A percentile compares a stretch with the other conserved stretches of the same genome.
phyloP scores from a whole-genome alignment of 2,888 invertebrate species.

The Sipunculus nudus region DNA sequence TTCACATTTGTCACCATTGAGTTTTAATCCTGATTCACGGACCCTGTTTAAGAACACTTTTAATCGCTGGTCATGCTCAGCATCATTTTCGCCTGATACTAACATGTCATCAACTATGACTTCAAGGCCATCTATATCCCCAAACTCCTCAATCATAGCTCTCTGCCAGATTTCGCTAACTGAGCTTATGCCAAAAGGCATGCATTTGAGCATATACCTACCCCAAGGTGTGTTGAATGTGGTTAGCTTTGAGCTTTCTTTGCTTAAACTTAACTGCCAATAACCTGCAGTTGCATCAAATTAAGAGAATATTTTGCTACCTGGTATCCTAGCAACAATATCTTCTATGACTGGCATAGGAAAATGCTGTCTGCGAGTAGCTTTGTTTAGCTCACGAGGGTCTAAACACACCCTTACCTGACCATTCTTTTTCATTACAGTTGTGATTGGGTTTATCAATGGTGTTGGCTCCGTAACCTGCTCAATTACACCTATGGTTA shows the following conservation, averaged over 20 bases:
- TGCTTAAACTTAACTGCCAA: no score
- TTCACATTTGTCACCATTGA: not conserved
- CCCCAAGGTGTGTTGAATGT: not conserved
- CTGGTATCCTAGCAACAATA: not conserved
- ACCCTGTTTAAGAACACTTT: no score
- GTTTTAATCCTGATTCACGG: no score
- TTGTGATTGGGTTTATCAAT: no score
- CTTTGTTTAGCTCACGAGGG: constrained; percentile 7
- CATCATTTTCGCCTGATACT: not conserved
- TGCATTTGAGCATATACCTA: not conserved
- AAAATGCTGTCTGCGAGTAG: constrained; percentile 1
- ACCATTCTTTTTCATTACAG: no score
- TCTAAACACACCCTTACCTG: constrained; percentile 5
- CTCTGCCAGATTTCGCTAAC: constrained; percentile 8
- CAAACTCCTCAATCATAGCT: constrained; percentile 7
- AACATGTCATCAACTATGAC: constrained; percentile 6
- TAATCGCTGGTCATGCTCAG: constrained; percentile 5
- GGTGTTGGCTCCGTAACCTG: no score
- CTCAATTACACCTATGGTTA: no score
- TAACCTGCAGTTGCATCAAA: not conserved
- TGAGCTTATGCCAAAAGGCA: constrained; percentile 14
- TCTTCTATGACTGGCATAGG: constrained; percentile 4
- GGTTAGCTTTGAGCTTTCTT: not conserved
- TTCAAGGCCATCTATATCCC: not conserved
- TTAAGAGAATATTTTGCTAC: not conserved